Conservation (phyloP, 2,113 vertebrate species). For the Dipodomys stephensi region DNA sequence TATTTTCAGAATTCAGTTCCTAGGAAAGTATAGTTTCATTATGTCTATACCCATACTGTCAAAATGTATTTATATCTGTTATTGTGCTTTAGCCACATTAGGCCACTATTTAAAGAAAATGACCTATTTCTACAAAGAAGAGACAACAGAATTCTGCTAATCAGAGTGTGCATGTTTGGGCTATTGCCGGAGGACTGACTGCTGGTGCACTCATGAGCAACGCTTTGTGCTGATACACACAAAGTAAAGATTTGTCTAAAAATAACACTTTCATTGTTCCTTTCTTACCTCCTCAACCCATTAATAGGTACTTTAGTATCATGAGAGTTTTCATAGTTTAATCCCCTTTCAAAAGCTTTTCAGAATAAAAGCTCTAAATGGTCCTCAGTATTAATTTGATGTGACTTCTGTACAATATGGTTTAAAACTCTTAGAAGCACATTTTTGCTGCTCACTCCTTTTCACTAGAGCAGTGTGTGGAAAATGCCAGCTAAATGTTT, state of each 20-base stretch:
- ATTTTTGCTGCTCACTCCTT: conserved; percentile 92
- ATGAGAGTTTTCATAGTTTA: conserved; percentile 99
- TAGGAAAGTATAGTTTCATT: not conserved
- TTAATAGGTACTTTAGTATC: conserved; percentile 99
- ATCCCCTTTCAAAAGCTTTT: conserved; percentile 99
- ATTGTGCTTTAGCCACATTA: conserved; percentile 75
- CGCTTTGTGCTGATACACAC: conserved; percentile 87
- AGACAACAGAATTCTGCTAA: conserved; percentile 75
- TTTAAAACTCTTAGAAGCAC: conserved; percentile 93
- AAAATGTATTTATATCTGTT: conserved; percentile 50
- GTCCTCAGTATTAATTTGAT: conserved; percentile 99
- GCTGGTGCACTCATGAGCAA: conserved; percentile 80
- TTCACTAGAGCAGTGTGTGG: conserved; percentile 89
- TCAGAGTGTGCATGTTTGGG: conserved; percentile 79
- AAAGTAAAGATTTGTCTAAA: conserved; percentile 91
- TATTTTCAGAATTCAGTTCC: conserved; percentile 40
- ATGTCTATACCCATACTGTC: not conserved
- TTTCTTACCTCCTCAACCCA: conserved; percentile 86
- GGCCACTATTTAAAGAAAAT: conserved; percentile 71
- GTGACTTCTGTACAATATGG: conserved; percentile 99
- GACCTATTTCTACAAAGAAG: conserved; percentile 77
- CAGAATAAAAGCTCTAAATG: conserved; percentile 98
- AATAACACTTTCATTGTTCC: conserved; percentile 92
- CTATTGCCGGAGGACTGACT: conserved; percentile 80
- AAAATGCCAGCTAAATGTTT: conserved; percentile 93